Conservation (phyloP, 1,140 invertebrate species). For the Dendroctonus ponderosae region DNA sequence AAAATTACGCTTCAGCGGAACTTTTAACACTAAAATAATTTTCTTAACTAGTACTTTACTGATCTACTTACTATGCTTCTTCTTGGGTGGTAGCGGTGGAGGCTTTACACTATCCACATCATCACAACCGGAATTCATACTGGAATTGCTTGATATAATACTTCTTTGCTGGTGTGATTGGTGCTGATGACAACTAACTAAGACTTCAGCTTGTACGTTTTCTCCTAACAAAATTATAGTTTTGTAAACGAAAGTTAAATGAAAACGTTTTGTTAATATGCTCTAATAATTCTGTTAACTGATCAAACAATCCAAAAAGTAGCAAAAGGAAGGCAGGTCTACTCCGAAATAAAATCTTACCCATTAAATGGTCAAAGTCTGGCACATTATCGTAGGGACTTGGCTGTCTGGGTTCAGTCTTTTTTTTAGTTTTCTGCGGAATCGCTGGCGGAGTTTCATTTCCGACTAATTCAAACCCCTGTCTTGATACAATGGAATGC, state of each 20-base stretch:
- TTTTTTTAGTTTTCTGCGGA: slow-evolving; percentile 61
- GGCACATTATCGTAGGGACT: slow-evolving; percentile 75
- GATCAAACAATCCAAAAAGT: too few species aligned
- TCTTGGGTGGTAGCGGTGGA: slow-evolving; percentile 86
- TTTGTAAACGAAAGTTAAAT: background rate
- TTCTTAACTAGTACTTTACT: background rate
- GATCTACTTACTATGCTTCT: slow-evolving; percentile 83
- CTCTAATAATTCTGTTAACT: background rate
- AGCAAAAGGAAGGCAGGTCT: background rate
- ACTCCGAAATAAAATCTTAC: background rate
- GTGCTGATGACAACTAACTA: slow-evolving; percentile 55
- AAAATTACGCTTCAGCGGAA: background rate
- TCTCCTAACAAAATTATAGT: slow-evolving; percentile 31
- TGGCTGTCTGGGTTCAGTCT: slow-evolving; percentile 59
- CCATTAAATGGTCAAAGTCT: slow-evolving; percentile 45
- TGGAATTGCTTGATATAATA: slow-evolving; percentile 11
- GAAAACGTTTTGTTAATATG: background rate
- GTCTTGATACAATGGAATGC: slow-evolving; percentile 18
- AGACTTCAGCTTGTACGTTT: slow-evolving; percentile 50
- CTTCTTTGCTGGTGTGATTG: slow-evolving; percentile 24
- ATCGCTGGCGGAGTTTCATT: slow-evolving; percentile 63
- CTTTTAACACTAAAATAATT: background rate
- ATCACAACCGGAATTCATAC: background rate
- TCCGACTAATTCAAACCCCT: slow-evolving; percentile 17
- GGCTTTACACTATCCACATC: slow-evolving; percentile 63